phyloP scores from a whole-genome alignment of 2,113 vertebrate species.

The Pyxicephalus adspersus region DNA sequence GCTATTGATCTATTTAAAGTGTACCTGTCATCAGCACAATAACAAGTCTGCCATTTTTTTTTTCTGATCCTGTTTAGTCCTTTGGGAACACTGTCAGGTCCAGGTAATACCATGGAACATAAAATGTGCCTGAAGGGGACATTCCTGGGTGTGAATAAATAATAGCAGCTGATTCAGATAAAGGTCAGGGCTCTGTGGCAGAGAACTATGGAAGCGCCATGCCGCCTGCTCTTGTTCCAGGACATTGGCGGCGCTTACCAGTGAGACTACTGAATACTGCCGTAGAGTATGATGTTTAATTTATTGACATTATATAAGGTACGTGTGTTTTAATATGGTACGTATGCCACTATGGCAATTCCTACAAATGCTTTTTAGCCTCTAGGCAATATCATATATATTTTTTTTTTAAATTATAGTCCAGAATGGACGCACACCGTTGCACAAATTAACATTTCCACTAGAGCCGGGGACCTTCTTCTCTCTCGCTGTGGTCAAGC shows the following conservation, averaged over 20 bases:
- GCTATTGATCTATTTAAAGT: not conserved
- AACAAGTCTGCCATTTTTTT: not conserved
- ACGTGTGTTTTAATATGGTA: conserved; percentile 38
- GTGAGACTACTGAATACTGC: conserved; percentile 28
- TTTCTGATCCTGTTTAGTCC: no score
- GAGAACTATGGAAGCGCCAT: not conserved
- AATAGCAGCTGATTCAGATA: not conserved
- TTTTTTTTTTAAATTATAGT: conserved; percentile 4
- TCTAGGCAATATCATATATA: conserved; percentile 9
- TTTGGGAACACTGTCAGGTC: no score
- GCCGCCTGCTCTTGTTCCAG: not conserved
- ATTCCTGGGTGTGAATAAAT: no score
- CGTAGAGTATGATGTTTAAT: conserved; percentile 21
- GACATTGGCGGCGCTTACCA: not conserved
- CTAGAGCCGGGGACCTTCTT: not conserved
- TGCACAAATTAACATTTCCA: conserved; percentile 21
- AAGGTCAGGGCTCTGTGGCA: not conserved
- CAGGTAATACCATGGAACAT: no score
- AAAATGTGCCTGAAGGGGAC: no score
- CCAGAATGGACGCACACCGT: conserved; percentile 13
- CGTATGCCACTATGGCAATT: conserved; percentile 7
- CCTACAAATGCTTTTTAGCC: not conserved
- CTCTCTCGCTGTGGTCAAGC: not conserved
- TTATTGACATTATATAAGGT: conserved; percentile 35
- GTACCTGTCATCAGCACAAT: not conserved